These are phyloP conservation scores for Falco naumanni DNA, from an alignment of 2,797 vertebrate species.

Conservation along the genomic window DNA sequence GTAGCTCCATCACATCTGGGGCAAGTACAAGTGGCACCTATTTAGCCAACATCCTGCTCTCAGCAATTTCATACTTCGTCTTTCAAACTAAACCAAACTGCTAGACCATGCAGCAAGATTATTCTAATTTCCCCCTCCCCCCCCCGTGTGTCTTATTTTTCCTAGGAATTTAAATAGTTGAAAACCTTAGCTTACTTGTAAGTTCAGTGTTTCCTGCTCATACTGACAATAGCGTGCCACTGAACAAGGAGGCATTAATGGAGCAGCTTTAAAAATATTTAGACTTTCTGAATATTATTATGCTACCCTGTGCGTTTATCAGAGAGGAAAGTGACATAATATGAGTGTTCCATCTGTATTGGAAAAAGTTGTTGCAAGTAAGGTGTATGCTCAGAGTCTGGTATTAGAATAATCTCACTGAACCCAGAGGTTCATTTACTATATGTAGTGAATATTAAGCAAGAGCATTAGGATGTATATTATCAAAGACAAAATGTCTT, in stretches of 20 bases:
- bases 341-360: background rate
- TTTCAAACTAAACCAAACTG: constrained; percentile 10
- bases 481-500: background rate
- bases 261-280: background rate
- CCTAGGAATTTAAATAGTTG: background rate
- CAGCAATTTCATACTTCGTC: background rate
- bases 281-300: background rate
- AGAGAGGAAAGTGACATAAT: background rate
- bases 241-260: background rate
- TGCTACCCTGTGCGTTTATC: background rate
- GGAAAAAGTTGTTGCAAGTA: background rate
- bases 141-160: background rate
- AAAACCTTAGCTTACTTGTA: background rate
- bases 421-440: background rate
- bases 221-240: background rate
- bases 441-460: background rate
- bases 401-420: background rate
- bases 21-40: constrained; percentile 59
- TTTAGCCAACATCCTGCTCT: constrained; percentile 64
- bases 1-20: constrained; percentile 59
- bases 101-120: background rate
- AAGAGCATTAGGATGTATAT: background rate
- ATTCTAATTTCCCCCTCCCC: accelerated
- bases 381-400: background rate
- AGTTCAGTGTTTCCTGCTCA: background rate